A percentile compares a stretch with the other conserved stretches of the same genome.
Evolutionary conservation across 2,888 invertebrate genomes (phyloP).

Genomic region (Athetis lepigone): DNA sequence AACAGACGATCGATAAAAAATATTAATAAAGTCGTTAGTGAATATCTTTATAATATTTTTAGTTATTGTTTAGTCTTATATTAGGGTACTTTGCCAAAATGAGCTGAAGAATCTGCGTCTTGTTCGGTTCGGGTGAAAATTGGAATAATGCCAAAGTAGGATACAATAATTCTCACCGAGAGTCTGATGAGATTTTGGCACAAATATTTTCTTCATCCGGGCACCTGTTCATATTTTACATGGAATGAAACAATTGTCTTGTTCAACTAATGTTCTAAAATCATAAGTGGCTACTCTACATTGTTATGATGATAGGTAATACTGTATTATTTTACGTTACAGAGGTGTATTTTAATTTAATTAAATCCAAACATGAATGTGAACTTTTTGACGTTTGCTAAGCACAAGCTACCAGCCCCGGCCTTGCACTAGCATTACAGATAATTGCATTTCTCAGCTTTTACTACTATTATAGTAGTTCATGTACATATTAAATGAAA

Average conservation of each 20-base stretch:
- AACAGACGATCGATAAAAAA: conserved; percentile 8
- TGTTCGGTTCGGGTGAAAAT: conserved; percentile 78
- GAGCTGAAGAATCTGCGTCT: conserved; percentile 80
- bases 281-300: background rate
- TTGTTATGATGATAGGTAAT: conserved; percentile 5
- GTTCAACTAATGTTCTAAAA: conserved; percentile 3
- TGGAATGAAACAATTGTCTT: conserved; percentile 37
- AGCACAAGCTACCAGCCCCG: too few species aligned
- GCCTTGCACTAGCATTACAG: too few species aligned
- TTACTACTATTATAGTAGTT: too few species aligned
- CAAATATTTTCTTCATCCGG: conserved; percentile 80
- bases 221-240: conserved; percentile 76
- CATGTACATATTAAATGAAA: too few species aligned
- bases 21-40: conserved; percentile 25
- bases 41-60: conserved; percentile 49
- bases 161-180: conserved; percentile 78
- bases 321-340: too few species aligned
- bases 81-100: conserved; percentile 81
- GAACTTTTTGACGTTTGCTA: too few species aligned
- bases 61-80: conserved; percentile 49
- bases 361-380: too few species aligned
- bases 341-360: too few species aligned
- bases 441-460: too few species aligned
- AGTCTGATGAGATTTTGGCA: conserved; percentile 84
- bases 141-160: conserved; percentile 84